Conservation (phyloP, 2,797 vertebrate genomes). For the Ficedula albicollis region DNA sequence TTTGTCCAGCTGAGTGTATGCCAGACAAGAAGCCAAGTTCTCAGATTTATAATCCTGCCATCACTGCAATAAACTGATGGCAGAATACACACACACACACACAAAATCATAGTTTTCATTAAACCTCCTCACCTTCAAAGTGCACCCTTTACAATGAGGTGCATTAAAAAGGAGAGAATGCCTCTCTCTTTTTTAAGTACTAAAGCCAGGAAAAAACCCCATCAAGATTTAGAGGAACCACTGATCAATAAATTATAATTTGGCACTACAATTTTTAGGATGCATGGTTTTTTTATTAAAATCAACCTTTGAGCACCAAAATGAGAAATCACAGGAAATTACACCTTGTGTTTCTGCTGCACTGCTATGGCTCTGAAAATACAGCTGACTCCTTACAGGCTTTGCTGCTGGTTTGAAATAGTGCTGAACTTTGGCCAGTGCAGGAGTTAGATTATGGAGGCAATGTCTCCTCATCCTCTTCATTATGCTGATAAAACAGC, state of each 20-base stretch:
- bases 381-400: constrained; percentile 30
- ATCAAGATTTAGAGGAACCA: constrained; percentile 41
- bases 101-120: not conserved
- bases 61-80: not conserved
- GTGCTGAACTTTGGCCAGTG: constrained; percentile 16
- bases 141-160: accelerated
- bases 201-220: not conserved
- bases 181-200: constrained; percentile 17
- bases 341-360: constrained; percentile 36
- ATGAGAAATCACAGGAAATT: constrained; percentile 69
- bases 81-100: not conserved
- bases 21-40: not conserved
- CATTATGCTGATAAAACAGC: constrained; percentile 53
- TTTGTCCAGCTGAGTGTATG: not conserved
- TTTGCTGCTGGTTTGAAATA: constrained; percentile 49
- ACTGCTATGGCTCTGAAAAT: not conserved
- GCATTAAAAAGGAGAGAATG: not conserved
- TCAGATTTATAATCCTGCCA: not conserved
- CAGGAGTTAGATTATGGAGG: constrained; percentile 41
- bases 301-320: constrained; percentile 34
- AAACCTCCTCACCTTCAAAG: not conserved
- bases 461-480: constrained; percentile 12
- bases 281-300: constrained; percentile 57
- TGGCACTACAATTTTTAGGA: constrained; percentile 34
- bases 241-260: constrained; percentile 60